A percentile compares a stretch with the other conserved stretches of the same genome.
Conservation (phyloP, 2,113 vertebrate species). For the Probosciger aterrimus region DNA sequence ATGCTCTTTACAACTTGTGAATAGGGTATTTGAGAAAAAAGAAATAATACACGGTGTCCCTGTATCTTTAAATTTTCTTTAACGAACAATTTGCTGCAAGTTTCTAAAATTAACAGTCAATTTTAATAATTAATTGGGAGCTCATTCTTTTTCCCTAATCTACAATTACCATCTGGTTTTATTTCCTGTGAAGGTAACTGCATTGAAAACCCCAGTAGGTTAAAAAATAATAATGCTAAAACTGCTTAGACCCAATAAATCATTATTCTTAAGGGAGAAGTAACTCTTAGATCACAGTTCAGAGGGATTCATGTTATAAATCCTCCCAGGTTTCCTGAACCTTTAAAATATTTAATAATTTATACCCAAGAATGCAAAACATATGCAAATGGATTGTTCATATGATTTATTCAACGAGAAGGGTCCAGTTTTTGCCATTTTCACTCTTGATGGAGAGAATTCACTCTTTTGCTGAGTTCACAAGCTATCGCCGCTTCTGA, state of each 20-base stretch:
- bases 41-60: not conserved
- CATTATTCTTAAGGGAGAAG: constrained; percentile 20
- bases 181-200: constrained; percentile 40
- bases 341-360: constrained; percentile 9
- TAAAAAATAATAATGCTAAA: constrained; percentile 41
- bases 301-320: not conserved
- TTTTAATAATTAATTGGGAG: constrained; percentile 53
- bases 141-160: constrained; percentile 29
- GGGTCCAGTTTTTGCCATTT: not conserved
- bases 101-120: constrained; percentile 40
- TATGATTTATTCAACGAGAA: not conserved
- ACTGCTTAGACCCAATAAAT: constrained; percentile 5
- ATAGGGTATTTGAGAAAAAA: not conserved
- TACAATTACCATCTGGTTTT: constrained; percentile 47
- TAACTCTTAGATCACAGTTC: constrained; percentile 30
- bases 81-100: not conserved
- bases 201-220: not conserved
- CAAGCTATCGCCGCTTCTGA: not conserved
- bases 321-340: not conserved
- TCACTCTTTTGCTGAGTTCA: not conserved
- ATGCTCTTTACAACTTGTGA: not conserved
- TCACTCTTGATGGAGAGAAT: not conserved
- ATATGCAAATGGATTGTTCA: not conserved
- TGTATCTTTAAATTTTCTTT: constrained; percentile 1
- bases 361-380: not conserved